Percentiles rank a stretch among this genome's conserved stretches.
Conservation (phyloP, 1,140 invertebrate genomes). For the Campoletis sonorensis region DNA sequence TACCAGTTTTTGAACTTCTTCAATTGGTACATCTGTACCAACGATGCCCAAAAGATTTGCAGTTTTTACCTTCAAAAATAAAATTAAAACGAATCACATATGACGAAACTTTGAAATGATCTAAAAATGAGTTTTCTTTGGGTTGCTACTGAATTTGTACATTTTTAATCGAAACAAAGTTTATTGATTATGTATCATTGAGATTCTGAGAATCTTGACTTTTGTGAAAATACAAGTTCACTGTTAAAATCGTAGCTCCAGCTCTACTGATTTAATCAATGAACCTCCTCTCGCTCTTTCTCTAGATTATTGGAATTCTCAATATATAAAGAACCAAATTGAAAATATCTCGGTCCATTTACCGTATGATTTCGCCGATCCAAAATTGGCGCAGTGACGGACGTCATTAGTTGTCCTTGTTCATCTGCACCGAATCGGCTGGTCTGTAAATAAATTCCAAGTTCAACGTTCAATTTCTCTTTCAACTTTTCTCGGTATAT, state of each 20-base stretch:
- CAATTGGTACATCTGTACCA: slow-evolving; percentile 94
- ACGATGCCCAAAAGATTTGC: slow-evolving; percentile 95
- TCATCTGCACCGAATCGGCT: slow-evolving; percentile 83
- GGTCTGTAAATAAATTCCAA: slow-evolving; percentile 75
- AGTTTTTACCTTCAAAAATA: slow-evolving; percentile 81
- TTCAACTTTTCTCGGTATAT: background rate
- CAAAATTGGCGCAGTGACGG: slow-evolving; percentile 94
- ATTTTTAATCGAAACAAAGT: too few species aligned
- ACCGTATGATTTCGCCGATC: slow-evolving; percentile 93
- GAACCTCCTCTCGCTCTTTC: too few species aligned
- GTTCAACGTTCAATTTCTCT: slow-evolving; percentile 16
- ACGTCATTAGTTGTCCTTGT: slow-evolving; percentile 89
- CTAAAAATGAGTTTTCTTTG: background rate
- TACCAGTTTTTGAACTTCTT: slow-evolving; percentile 94
- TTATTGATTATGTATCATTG: too few species aligned
- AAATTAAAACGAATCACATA: background rate
- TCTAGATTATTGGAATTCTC: too few species aligned
- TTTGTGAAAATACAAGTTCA: too few species aligned
- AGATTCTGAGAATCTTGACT: too few species aligned
- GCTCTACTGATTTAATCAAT: too few species aligned
- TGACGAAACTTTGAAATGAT: background rate
- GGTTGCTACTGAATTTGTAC: too few species aligned
- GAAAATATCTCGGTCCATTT: slow-evolving; percentile 66
- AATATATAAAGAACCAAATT: background rate
- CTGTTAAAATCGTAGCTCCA: too few species aligned